These are phyloP conservation scores for Drosophila niveifrons DNA, from an alignment of 2,888 invertebrate species.

Conservation along the genomic window DNA sequence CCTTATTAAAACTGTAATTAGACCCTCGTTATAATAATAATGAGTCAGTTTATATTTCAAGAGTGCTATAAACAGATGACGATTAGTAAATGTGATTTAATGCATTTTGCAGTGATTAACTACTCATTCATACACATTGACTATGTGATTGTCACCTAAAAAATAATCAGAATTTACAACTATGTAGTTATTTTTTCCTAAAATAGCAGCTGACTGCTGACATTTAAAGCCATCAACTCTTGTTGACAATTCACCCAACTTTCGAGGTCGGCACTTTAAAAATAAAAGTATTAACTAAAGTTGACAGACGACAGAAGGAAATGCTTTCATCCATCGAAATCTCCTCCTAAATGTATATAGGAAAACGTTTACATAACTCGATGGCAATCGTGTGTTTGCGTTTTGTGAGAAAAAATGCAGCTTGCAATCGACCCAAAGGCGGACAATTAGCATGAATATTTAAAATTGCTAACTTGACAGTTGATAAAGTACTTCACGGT, in stretches of 20 bases:
- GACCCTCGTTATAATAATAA: neutral
- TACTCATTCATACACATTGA: neutral
- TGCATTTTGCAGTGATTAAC: neutral
- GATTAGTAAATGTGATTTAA: neutral
- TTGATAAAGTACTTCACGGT: slow-evolving; percentile 50
- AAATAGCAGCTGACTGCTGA: slow-evolving; percentile 7
- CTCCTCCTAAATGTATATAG: neutral
- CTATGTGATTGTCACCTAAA: neutral
- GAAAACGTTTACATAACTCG: neutral
- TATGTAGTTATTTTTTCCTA: too few relatives aligned
- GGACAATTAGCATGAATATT: slow-evolving; percentile 76
- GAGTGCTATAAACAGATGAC: neutral
- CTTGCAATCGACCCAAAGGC: slow-evolving; percentile 51
- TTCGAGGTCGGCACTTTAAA: slow-evolving; percentile 5
- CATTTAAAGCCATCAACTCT: neutral
- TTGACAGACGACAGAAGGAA: neutral
- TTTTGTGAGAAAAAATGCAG: slow-evolving; percentile 25
- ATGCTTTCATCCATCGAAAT: neutral
- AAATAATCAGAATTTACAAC: slow-evolving; percentile 1
- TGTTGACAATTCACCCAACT: slow-evolving; percentile 10
- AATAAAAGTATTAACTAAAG: slow-evolving; percentile 9
- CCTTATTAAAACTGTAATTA: neutral
- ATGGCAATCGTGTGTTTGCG: neutral
- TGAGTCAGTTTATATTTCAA: neutral
- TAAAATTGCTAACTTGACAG: slow-evolving; percentile 67